Conservation (phyloP, 1,140 invertebrate species). For the Diprion similis region DNA sequence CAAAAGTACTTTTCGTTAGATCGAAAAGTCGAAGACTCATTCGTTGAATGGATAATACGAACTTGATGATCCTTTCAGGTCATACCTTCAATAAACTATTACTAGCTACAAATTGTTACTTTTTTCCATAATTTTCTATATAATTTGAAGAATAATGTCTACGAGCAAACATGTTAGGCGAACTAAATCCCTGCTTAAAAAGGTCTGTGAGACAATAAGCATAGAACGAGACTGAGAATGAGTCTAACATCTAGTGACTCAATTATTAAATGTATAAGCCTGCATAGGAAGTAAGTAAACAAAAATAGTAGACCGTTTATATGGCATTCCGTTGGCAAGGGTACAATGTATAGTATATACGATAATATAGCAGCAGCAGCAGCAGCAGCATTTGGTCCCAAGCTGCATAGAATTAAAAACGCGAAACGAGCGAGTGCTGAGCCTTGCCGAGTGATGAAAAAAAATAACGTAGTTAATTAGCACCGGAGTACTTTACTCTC, state of each 20-base stretch:
- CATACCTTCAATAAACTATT: background rate
- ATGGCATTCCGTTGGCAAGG: no score
- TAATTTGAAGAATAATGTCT: background rate
- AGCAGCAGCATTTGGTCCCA: constrained; percentile 31
- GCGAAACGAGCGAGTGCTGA: no score
- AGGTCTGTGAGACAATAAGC: background rate
- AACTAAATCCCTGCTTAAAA: background rate
- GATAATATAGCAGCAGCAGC: constrained; percentile 32
- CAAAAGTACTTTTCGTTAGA: background rate
- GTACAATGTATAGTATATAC: background rate
- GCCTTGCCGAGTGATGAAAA: constrained; percentile 16
- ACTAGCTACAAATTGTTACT: background rate
- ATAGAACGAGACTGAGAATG: background rate
- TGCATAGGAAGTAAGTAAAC: background rate
- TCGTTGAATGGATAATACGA: background rate
- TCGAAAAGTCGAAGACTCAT: background rate
- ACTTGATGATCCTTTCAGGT: background rate
- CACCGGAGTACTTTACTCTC: constrained; percentile 50
- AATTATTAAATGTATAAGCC: background rate
- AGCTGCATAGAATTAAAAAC: background rate
- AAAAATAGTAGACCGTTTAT: background rate
- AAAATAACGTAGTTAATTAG: constrained; percentile 58
- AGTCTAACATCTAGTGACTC: background rate
- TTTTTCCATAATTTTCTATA: background rate
- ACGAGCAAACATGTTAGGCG: background rate